These are phyloP conservation scores for Albula goreensis DNA, from an alignment of 2,113 vertebrate species.

Conservation along the genomic window DNA sequence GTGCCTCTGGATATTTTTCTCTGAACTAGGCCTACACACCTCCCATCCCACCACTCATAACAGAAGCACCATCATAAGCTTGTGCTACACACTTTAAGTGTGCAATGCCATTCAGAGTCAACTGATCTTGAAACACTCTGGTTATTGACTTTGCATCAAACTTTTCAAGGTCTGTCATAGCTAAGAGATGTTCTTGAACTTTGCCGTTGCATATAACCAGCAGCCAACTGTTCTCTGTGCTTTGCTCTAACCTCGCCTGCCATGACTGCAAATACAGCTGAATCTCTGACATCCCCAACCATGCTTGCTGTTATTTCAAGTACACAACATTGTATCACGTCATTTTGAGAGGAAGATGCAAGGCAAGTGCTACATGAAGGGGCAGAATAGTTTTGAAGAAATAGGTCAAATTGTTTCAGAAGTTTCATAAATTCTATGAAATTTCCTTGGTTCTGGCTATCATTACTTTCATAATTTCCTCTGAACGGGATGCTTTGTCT, in stretches of 20 bases:
- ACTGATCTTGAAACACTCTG: neutral
- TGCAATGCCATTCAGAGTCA: neutral
- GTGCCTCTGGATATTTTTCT: neutral
- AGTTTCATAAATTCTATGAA: neutral
- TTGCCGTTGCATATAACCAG: neutral
- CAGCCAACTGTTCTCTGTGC: conserved; percentile 10
- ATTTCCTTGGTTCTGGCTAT: neutral
- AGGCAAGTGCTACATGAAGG: neutral
- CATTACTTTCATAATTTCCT: neutral
- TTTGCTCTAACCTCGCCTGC: neutral
- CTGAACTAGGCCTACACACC: conserved; percentile 9
- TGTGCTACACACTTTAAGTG: conserved; percentile 1
- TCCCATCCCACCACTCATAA: conserved; percentile 19
- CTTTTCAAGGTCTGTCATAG: neutral
- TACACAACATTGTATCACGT: neutral
- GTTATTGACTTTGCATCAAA: conserved; percentile 23
- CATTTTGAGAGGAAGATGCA: neutral
- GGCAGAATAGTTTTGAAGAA: neutral
- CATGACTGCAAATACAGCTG: neutral
- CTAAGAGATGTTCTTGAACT: neutral
- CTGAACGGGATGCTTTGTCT: neutral
- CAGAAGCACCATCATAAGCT: conserved; percentile 17
- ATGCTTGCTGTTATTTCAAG: neutral
- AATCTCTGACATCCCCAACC: neutral
- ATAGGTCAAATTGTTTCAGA: neutral